Evolutionary conservation across 1,140 invertebrate species (phyloP).

Genomic region (Dinothrombium tinctorium): DNA sequence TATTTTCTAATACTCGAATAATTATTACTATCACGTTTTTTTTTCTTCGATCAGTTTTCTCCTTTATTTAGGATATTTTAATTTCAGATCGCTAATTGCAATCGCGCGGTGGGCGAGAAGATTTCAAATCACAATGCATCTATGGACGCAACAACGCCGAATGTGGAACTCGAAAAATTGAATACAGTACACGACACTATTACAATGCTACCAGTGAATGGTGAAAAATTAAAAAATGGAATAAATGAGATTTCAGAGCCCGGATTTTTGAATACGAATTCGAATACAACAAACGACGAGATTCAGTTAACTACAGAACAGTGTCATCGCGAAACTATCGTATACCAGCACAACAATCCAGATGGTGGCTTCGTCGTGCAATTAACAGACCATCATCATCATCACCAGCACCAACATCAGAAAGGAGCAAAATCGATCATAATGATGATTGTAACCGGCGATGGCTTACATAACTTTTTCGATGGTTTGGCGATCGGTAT

Average conservation of each 20-base stretch:
- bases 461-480: constrained; percentile 72
- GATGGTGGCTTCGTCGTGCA: constrained; percentile 10
- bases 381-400: constrained; percentile 56
- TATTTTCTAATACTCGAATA: no score
- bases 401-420: constrained; percentile 60
- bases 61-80: neutral
- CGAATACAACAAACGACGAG: neutral
- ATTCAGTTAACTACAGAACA: constrained; percentile 12
- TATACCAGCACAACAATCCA: constrained; percentile 11
- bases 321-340: constrained; percentile 12
- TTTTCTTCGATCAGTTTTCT: neutral
- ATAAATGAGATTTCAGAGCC: no score
- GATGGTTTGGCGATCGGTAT: constrained; percentile 74
- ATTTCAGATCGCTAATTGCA: constrained; percentile 1
- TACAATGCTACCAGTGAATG: neutral
- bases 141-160: neutral
- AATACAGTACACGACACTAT: neutral
- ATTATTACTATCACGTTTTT: neutral
- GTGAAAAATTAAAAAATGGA: neutral
- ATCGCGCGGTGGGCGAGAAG: neutral
- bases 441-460: constrained; percentile 87
- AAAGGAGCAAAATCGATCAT: constrained; percentile 57
- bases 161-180: constrained; percentile 9
- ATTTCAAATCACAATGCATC: neutral
- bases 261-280: neutral